These are phyloP conservation scores for Scytalopus superciliaris DNA, from an alignment of 2,113 vertebrate species.

Conservation along the genomic window DNA sequence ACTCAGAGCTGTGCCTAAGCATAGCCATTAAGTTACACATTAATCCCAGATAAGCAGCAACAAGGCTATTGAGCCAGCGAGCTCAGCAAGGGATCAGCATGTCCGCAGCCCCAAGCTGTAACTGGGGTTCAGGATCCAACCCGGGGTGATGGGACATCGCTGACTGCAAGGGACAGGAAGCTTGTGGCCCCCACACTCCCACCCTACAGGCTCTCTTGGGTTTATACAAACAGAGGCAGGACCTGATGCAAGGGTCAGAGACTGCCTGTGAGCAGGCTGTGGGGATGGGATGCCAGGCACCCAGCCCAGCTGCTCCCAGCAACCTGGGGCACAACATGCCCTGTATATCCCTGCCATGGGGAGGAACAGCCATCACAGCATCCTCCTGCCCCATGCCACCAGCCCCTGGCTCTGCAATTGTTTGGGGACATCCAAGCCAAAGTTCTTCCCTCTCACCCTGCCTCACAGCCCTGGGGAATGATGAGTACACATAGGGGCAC, in stretches of 20 bases:
- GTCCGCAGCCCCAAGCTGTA: not conserved
- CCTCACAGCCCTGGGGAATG: not conserved
- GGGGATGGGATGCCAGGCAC: fast-evolving
- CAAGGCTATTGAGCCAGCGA: slow-evolving; percentile 1
- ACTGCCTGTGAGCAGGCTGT: fast-evolving
- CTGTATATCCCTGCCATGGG: not conserved
- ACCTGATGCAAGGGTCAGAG: not conserved
- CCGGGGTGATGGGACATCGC: not conserved
- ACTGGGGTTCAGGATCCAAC: not conserved
- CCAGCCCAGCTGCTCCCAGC: not conserved
- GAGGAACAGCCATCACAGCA: not conserved
- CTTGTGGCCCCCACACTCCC: not conserved
- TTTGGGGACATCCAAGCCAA: not conserved
- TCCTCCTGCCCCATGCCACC: not conserved
- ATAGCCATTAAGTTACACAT: not conserved
- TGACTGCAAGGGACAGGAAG: fast-evolving
- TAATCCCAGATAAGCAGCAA: slow-evolving; percentile 66
- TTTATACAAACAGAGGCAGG: not conserved
- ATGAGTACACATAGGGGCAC: not conserved
- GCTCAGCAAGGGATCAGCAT: slow-evolving; percentile 41
- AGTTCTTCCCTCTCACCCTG: not conserved
- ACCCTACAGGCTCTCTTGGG: not conserved
- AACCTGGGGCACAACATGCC: not conserved
- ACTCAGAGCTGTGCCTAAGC: not conserved
- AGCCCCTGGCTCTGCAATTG: not conserved